Evolutionary conservation across 2,888 invertebrate species (phyloP), one percentile per base, ranked within the genome.

Genomic region (Pharmacophagus antenor): DNA sequence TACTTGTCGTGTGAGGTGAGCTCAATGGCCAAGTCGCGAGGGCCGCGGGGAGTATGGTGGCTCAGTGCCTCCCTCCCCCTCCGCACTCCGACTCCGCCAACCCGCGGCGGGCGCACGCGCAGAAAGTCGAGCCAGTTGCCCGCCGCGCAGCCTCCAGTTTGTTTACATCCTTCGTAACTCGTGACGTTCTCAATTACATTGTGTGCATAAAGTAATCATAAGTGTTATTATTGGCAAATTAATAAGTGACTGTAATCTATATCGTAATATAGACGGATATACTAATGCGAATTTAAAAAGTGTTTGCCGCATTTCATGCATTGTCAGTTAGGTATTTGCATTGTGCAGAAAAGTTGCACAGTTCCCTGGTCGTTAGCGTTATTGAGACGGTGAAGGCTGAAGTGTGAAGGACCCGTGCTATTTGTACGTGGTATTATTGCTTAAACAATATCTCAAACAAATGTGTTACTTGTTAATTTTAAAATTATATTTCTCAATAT

Each of bases 61-160:
- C 76, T 79, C 74, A 76, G 69, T 59, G 69, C 57, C 65, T 54
- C 62, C 58, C 60, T 60, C 61, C 60, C 18, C 60, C 64, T 62
- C 62, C 76, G 70, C 72, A 68, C 63, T 62, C 70, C 70, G 70
- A 72, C 63, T 73, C 72, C 68, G 71, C 65, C 70, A 67, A 63
- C 70, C 67, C 68, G 65, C 76, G 73, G 73, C 78, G 82, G 82
- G 80, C 85, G 88, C 85, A 77, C 82, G 87, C 88, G 88, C 88
- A 85, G 73, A 77, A 75, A 80, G 73, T 74, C 75, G 70, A 82
- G 84, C 85, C 88, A 88, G 90, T 88, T 82, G 86, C 78, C 74
- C 80, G 84, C 82, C 85, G 86, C 84, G 83, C 87, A 88, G 88
- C 88, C 89, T 89, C 87, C 83, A 80, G 82, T 82, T 89, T 90